A percentile compares a stretch with the other conserved stretches of the same genome.
These are phyloP conservation scores for Pseudochromis fuscus DNA, from an alignment of 2,797 vertebrate genomes.

Conservation along the genomic window DNA sequence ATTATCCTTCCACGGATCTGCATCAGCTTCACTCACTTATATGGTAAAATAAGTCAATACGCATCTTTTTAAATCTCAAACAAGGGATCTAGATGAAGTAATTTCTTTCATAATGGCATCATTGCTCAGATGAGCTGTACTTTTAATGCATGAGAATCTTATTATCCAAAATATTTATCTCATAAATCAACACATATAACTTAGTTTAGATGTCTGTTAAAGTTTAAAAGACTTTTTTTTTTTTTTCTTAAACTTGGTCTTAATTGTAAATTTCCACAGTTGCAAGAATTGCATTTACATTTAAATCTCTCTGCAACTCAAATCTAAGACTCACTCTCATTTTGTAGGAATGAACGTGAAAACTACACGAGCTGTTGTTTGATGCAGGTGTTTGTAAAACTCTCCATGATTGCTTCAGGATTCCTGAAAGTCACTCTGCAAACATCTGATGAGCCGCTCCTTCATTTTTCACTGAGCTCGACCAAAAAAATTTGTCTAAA, in stretches of 20 bases:
- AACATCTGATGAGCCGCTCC: conserved; percentile 10
- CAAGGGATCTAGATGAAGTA: background rate
- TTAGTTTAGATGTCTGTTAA: background rate
- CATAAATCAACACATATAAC: too few relatives aligned
- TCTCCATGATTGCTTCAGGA: background rate
- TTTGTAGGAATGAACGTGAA: conserved; percentile 1
- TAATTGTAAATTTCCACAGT: too few relatives aligned
- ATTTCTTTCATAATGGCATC: background rate
- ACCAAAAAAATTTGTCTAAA: conserved; percentile 16
- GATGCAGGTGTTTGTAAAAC: background rate
- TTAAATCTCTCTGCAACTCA: background rate
- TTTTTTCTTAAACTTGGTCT: too few relatives aligned
- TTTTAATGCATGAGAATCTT: background rate
- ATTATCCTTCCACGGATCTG: background rate
- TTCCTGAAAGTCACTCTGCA: conserved; percentile 3
- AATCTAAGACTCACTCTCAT: background rate
- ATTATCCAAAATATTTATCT: too few relatives aligned
- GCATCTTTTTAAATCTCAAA: background rate
- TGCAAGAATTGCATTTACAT: too few relatives aligned
- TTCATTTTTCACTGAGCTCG: background rate
- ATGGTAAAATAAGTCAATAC: background rate
- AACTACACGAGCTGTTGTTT: background rate
- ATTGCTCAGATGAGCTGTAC: background rate
- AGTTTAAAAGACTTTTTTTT: too few relatives aligned
- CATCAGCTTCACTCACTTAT: background rate